phyloP scores from a whole-genome alignment of 1,140 invertebrate genomes.

The Anastrepha ludens region DNA sequence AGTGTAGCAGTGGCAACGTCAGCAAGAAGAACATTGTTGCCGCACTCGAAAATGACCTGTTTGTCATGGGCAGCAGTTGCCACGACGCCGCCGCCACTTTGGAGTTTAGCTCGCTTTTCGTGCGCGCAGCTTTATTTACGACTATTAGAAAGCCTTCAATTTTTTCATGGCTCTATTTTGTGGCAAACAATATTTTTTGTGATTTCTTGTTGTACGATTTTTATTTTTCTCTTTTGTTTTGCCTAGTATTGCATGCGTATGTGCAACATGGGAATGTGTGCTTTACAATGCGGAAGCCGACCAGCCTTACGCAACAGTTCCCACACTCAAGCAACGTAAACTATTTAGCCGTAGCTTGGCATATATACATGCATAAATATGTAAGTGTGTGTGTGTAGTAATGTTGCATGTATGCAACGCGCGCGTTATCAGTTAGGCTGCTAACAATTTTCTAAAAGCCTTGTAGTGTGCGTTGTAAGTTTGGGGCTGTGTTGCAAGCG shows the following conservation, averaged over 20 bases:
- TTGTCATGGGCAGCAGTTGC: background rate
- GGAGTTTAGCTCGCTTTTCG: background rate
- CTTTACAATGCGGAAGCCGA: conserved; percentile 44
- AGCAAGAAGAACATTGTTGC: no score
- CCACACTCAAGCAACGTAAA: conserved; percentile 23
- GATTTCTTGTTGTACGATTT: background rate
- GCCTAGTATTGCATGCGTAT: conserved; percentile 9
- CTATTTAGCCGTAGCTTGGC: background rate
- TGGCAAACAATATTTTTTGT: conserved; percentile 31
- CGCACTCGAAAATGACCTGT: background rate
- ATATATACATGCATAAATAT: no score
- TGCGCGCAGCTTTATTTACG: conserved; percentile 23
- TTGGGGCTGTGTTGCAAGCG: conserved; percentile 16
- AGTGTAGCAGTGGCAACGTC: background rate
- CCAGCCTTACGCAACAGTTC: conserved; percentile 23
- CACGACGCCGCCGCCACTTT: no score
- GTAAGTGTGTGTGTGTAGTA: background rate
- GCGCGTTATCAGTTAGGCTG: conserved; percentile 50
- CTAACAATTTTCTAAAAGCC: conserved; percentile 46
- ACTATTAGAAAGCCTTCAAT: conserved; percentile 52
- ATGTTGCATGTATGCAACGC: conserved; percentile 31
- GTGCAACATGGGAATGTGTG: background rate
- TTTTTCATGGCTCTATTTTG: conserved; percentile 52
- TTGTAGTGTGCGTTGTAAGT: background rate
- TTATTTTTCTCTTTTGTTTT: background rate